A percentile compares a stretch with the other conserved stretches of the same genome.
phyloP scores from a whole-genome alignment of 1,140 invertebrate species.

The Phthorimaea operculella region DNA sequence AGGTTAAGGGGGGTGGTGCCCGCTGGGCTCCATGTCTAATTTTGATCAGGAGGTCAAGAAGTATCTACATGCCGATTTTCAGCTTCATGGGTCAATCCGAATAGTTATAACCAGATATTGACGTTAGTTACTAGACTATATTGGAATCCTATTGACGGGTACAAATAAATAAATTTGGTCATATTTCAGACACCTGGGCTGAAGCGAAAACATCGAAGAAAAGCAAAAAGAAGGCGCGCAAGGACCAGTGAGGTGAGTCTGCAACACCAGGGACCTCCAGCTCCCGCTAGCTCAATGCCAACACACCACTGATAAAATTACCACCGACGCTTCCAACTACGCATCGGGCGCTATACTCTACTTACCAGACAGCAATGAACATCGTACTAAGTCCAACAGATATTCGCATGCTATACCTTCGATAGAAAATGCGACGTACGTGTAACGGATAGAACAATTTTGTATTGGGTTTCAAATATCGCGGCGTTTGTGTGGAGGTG shows the following conservation, averaged over 20 bases:
- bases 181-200: conserved; percentile 70
- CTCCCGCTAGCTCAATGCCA: conserved; percentile 55
- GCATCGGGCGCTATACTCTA: background rate
- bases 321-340: background rate
- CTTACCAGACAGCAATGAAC: background rate
- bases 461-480: too few species aligned
- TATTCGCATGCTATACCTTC: background rate
- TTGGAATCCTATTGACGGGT: too few species aligned
- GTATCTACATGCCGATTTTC: too few species aligned
- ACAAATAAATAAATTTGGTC: background rate
- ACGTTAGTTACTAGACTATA: too few species aligned
- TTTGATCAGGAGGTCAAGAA: too few species aligned
- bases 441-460: too few species aligned
- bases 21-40: too few species aligned
- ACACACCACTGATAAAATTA: conserved; percentile 51
- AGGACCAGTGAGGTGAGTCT: conserved; percentile 70
- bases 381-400: background rate
- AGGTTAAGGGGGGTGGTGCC: too few species aligned
- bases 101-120: too few species aligned
- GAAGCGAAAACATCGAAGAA: conserved; percentile 74
- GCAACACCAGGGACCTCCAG: conserved; percentile 23
- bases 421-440: too few species aligned
- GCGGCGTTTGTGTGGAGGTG: too few species aligned
- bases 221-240: conserved; percentile 75
- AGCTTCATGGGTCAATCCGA: too few species aligned